Conservation (phyloP, 2,797 vertebrate genomes). For the Microtus obscurus region DNA sequence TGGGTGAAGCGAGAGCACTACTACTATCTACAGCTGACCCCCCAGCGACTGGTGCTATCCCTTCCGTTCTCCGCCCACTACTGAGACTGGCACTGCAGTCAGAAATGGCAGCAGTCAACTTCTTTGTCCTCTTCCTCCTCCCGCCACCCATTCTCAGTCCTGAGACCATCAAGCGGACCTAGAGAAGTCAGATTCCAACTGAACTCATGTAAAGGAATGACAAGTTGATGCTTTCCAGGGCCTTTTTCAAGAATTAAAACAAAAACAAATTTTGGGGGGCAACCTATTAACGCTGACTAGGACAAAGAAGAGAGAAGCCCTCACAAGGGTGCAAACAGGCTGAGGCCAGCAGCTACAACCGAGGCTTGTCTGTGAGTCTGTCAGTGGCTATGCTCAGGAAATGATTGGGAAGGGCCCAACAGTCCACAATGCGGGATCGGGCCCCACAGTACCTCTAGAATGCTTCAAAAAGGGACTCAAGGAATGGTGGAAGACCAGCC, state of each 20-base stretch:
- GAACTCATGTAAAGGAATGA: background rate
- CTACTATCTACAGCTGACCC: slow-evolving; percentile 71
- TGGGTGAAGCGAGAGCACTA: slow-evolving; percentile 63
- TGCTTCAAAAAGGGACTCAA: background rate
- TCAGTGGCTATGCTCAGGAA: background rate
- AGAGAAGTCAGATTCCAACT: background rate
- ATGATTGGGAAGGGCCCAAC: background rate
- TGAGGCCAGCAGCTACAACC: background rate
- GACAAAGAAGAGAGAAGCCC: background rate
- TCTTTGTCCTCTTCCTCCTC: background rate
- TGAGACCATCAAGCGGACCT: background rate
- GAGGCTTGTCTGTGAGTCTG: background rate
- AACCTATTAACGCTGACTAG: background rate
- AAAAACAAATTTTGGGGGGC: background rate
- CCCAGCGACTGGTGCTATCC: slow-evolving; percentile 1
- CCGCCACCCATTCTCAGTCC: background rate
- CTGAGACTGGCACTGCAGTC: background rate
- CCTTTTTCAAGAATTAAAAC: background rate
- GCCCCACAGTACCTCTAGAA: background rate
- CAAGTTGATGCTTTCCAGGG: background rate
- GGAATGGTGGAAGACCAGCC: background rate
- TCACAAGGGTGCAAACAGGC: background rate
- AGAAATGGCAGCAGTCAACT: background rate
- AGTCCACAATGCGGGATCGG: background rate
- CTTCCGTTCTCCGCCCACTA: background rate